Evolutionary conservation across 2,888 invertebrate genomes (phyloP).

Genomic region (Spodoptera picta): DNA sequence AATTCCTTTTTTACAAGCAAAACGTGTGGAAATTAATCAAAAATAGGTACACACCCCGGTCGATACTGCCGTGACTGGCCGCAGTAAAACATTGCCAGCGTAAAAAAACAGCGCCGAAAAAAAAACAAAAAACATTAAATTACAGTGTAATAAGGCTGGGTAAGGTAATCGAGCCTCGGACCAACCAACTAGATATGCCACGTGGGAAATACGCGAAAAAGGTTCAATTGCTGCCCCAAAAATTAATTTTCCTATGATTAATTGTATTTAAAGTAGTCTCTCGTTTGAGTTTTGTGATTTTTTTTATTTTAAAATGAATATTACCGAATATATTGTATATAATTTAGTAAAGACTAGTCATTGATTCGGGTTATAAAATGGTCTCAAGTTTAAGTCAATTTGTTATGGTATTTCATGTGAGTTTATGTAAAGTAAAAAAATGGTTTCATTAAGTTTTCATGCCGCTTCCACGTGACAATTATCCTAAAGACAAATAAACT

Average conservation of each 20-base stretch:
- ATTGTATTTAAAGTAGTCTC: conserved; percentile 57
- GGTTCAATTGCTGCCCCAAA: conserved; percentile 57
- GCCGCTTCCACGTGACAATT: too few relatives aligned
- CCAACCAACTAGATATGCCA: conserved; percentile 76
- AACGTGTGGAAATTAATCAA: conserved; percentile 65
- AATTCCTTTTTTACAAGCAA: conserved; percentile 30
- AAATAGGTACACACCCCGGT: conserved; percentile 71
- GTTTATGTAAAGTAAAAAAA: too few relatives aligned
- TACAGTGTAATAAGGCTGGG: conserved; percentile 82
- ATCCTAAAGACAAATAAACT: too few relatives aligned
- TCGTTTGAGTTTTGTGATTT: conserved; percentile 48
- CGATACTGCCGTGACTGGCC: conserved; percentile 85
- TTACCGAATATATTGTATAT: neutral
- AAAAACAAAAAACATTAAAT: conserved; percentile 84
- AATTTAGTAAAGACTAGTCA: too few relatives aligned
- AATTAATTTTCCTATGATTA: conserved; percentile 60
- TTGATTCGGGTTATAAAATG: too few relatives aligned
- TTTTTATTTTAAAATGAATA: conserved; percentile 4
- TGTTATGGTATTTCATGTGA: too few relatives aligned
- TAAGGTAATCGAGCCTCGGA: conserved; percentile 82
- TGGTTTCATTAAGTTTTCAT: too few relatives aligned
- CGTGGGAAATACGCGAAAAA: conserved; percentile 83
- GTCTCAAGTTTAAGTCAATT: too few relatives aligned
- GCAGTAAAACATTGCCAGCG: conserved; percentile 80
- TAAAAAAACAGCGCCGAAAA: conserved; percentile 76